phyloP scores from a whole-genome alignment of 2,113 vertebrate genomes.

The Pachyramphus minor region DNA sequence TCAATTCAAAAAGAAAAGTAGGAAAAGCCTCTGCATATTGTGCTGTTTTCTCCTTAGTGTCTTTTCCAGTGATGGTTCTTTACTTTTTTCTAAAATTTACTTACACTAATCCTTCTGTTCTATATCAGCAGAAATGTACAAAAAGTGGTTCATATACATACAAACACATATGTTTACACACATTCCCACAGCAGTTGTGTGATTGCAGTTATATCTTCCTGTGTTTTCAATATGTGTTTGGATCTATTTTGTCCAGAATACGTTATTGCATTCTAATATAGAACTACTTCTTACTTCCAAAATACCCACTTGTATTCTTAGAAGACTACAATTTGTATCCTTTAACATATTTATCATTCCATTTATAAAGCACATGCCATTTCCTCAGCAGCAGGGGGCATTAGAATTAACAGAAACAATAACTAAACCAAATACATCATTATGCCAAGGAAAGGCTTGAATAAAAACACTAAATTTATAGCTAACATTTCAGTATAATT shows the following conservation, averaged over 20 bases:
- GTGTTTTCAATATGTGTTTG: background rate
- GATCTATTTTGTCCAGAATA: background rate
- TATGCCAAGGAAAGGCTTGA: conserved; percentile 2
- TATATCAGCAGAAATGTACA: background rate
- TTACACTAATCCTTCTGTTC: background rate
- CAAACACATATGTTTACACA: background rate
- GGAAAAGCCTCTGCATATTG: background rate
- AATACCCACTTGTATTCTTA: background rate
- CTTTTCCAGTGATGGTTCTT: background rate
- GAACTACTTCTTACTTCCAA: background rate
- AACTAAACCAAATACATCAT: conserved; percentile 18
- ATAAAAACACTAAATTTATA: conserved; percentile 7
- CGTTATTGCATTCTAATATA: background rate
- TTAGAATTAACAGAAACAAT: conserved; percentile 56
- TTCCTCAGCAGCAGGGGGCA: conserved; percentile 45
- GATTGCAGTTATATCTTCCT: background rate
- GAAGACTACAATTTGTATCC: background rate
- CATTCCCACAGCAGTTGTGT: background rate
- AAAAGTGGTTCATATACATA: background rate
- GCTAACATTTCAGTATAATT: background rate
- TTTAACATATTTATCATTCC: background rate
- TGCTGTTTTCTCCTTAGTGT: background rate
- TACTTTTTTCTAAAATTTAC: background rate
- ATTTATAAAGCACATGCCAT: conserved; percentile 28
- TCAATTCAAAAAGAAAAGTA: background rate